Conservation (phyloP, 2,888 invertebrate species). For the Margaritifera margaritifera region DNA sequence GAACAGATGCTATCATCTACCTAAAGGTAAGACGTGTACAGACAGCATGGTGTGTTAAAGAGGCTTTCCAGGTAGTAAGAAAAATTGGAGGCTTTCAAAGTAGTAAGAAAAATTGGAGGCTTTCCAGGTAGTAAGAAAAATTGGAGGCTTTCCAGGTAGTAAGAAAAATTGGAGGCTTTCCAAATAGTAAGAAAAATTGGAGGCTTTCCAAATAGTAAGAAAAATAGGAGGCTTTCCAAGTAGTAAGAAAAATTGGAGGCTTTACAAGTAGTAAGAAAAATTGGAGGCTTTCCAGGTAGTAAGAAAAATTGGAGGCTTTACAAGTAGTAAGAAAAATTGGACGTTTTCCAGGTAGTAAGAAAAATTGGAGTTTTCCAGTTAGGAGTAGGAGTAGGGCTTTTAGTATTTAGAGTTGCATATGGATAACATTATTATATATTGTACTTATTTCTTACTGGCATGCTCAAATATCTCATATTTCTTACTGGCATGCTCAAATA, state of each 20-base stretch:
- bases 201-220: too few relatives aligned
- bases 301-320: not conserved
- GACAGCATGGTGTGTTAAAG: not conserved
- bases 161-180: not conserved
- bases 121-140: not conserved
- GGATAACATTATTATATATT: not conserved
- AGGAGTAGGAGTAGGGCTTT: not conserved
- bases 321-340: too few relatives aligned
- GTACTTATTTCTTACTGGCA: too few relatives aligned
- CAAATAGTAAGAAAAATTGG: not conserved
- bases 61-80: not conserved
- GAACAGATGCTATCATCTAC: constrained; percentile 97
- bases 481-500: too few relatives aligned
- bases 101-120: not conserved
- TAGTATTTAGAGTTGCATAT: not conserved
- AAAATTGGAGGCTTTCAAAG: not conserved
- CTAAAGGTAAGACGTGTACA: constrained; percentile 83
- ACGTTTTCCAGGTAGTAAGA: not conserved
- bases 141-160: not conserved
- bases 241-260: not conserved
- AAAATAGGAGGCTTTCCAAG: not conserved
- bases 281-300: not conserved
- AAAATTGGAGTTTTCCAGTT: not conserved
- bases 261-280: too few relatives aligned
- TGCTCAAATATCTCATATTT: too few relatives aligned